Evolutionary conservation across 1,140 invertebrate species (phyloP).

Genomic region (Notospermus geniculatus): DNA sequence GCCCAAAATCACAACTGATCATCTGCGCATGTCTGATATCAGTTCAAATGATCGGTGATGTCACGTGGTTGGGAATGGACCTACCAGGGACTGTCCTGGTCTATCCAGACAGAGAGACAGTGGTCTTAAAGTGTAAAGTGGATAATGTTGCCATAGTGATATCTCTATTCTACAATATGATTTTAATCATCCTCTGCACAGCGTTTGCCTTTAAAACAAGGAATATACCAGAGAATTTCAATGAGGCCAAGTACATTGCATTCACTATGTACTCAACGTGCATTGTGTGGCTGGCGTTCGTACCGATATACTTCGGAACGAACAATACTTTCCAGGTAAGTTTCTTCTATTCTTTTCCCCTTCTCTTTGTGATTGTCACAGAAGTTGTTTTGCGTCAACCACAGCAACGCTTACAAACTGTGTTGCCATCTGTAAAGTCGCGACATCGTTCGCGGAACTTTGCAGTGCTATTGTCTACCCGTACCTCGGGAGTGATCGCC

Average conservation of each 20-base stretch:
- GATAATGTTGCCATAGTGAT: constrained; percentile 71
- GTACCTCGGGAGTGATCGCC: too few relatives aligned
- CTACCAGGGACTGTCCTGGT: constrained; percentile 54
- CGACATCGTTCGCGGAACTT: too few relatives aligned
- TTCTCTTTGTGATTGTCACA: background rate
- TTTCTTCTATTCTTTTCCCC: constrained; percentile 1
- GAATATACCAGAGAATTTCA: constrained; percentile 95
- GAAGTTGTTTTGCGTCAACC: too few relatives aligned
- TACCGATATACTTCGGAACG: constrained; percentile 68
- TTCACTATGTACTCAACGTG: constrained; percentile 94
- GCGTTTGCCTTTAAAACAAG: constrained; percentile 76
- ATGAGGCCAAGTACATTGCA: constrained; percentile 90
- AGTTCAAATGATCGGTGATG: constrained; percentile 46
- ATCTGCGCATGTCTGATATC: constrained; percentile 79
- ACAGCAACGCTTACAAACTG: too few relatives aligned
- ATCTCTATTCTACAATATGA: constrained; percentile 73
- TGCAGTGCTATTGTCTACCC: too few relatives aligned
- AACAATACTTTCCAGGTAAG: constrained; percentile 50
- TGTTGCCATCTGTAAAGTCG: too few relatives aligned
- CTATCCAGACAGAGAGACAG: constrained; percentile 39
- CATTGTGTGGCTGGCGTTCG: constrained; percentile 73
- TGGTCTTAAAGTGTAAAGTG: constrained; percentile 67
- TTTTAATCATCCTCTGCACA: constrained; percentile 71
- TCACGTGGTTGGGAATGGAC: constrained; percentile 64
- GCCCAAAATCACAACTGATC: constrained; percentile 86